A percentile compares a stretch with the other conserved stretches of the same genome.
Evolutionary conservation across 1,140 invertebrate species (phyloP).

Genomic region (Drosophila prosaltans): DNA sequence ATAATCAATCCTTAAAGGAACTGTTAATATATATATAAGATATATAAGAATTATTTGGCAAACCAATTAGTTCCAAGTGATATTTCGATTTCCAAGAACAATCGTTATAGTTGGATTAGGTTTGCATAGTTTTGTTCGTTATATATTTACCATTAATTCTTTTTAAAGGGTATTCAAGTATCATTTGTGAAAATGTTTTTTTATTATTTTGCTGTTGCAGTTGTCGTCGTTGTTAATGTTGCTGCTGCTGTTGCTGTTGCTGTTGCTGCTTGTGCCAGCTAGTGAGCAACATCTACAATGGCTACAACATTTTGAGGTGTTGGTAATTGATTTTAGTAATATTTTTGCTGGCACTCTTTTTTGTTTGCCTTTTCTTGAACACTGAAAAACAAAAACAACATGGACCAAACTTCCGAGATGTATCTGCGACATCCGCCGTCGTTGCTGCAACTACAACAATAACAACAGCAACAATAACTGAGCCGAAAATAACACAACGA

Average conservation of each 20-base stretch:
- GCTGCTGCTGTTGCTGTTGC: slow-evolving; percentile 55
- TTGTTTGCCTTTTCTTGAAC: slow-evolving; percentile 67
- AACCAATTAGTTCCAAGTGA: too few relatives aligned
- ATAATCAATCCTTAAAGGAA: too few relatives aligned
- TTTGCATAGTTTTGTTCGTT: too few relatives aligned
- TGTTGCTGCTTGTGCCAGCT: slow-evolving; percentile 31
- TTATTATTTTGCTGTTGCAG: slow-evolving; percentile 24
- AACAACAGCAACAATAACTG: neutral
- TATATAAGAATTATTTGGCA: too few relatives aligned
- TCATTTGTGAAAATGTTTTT: neutral
- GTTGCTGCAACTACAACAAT: slow-evolving; percentile 39
- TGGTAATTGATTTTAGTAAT: slow-evolving; percentile 82
- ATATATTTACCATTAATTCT: too few relatives aligned
- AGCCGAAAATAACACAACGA: too few relatives aligned
- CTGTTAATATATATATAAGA: too few relatives aligned
- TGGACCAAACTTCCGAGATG: slow-evolving; percentile 74
- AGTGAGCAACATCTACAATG: slow-evolving; percentile 48
- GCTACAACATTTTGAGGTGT: slow-evolving; percentile 77
- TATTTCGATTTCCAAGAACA: too few relatives aligned
- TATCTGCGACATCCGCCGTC: slow-evolving; percentile 72
- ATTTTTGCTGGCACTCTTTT: slow-evolving; percentile 74
- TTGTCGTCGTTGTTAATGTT: slow-evolving; percentile 67
- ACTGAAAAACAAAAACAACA: slow-evolving; percentile 39
- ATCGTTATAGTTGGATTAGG: too few relatives aligned
- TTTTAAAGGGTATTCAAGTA: slow-evolving; percentile 32